Evolutionary conservation across 23 tunicate species (phyloP).

Genomic region (Aplidium turbinatum): DNA sequence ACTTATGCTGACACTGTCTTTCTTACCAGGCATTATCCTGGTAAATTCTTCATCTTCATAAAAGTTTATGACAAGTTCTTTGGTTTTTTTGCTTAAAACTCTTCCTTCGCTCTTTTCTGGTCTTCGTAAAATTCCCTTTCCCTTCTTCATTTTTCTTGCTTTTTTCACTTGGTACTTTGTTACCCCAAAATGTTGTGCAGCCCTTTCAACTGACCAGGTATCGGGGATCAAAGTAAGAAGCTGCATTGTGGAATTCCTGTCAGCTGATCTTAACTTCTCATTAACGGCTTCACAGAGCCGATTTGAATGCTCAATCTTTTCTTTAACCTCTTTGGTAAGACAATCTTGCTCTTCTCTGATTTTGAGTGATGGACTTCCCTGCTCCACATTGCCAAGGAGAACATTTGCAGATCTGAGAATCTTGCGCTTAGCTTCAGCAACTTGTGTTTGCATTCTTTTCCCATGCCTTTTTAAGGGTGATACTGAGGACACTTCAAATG

Average conservation of each 20-base stretch:
- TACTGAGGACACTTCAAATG: slow-evolving; percentile 26
- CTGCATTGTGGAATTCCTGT: slow-evolving; percentile 19
- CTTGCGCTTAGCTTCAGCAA: slow-evolving; percentile 24
- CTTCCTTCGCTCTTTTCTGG: slow-evolving; percentile 28
- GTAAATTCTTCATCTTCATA: slow-evolving; percentile 43
- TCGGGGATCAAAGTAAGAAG: slow-evolving; percentile 33
- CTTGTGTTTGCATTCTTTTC: slow-evolving; percentile 35
- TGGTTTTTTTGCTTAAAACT: slow-evolving; percentile 15
- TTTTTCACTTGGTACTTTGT: slow-evolving; percentile 23
- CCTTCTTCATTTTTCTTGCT: slow-evolving; percentile 26
- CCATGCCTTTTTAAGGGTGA: slow-evolving; percentile 25
- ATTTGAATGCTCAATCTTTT: slow-evolving; percentile 28
- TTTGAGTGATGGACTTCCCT: slow-evolving; percentile 27
- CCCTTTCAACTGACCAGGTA: slow-evolving; percentile 35
- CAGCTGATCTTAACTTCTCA: slow-evolving; percentile 22
- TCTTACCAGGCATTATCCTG: slow-evolving; percentile 34
- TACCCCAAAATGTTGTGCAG: slow-evolving; percentile 36
- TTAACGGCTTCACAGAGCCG: slow-evolving; percentile 21
- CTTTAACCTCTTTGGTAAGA: slow-evolving; percentile 15
- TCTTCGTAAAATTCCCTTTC: slow-evolving; percentile 31
- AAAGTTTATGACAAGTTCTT: slow-evolving; percentile 26
- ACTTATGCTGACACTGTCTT: slow-evolving; percentile 34
- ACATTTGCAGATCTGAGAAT: slow-evolving; percentile 33
- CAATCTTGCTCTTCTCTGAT: slow-evolving; percentile 12
- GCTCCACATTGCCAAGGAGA: slow-evolving; percentile 17